Percentiles rank a stretch among this genome's conserved stretches.
Conservation (phyloP, 2,113 vertebrate genomes). For the Calidris pygmaea region DNA sequence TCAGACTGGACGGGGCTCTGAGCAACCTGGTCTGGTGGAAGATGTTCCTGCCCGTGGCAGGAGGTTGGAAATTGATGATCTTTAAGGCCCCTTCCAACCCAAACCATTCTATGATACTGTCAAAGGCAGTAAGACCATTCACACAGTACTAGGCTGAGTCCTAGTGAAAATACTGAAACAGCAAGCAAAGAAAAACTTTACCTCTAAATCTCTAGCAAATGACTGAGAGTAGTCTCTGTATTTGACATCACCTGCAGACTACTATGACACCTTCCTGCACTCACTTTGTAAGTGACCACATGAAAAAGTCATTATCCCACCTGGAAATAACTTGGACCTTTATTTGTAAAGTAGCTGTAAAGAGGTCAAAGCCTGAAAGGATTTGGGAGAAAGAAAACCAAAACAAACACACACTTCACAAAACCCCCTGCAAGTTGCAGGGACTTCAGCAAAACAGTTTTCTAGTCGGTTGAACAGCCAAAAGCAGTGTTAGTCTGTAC, state of each 20-base stretch:
- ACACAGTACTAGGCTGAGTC: not conserved
- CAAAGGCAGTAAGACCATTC: not conserved
- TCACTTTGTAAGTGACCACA: not conserved
- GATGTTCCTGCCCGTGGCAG: not conserved
- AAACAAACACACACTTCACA: not conserved
- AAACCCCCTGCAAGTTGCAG: not conserved
- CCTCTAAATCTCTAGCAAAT: accelerated
- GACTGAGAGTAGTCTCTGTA: not conserved
- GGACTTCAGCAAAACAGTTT: not conserved
- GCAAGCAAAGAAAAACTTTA: not conserved
- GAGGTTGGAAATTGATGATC: not conserved
- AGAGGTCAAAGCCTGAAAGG: not conserved
- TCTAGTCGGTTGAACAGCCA: not conserved
- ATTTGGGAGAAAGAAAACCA: not conserved
- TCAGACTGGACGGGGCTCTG: not conserved
- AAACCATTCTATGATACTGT: not conserved
- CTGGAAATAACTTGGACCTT: not conserved
- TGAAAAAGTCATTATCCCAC: not conserved
- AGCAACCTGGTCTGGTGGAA: not conserved
- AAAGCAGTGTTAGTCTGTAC: not conserved
- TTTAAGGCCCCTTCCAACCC: not conserved
- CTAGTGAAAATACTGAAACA: not conserved
- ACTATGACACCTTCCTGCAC: not conserved
- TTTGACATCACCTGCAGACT: not conserved
- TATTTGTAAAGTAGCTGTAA: not conserved